Base-by-base conservation (phyloP, 2,797 vertebrate genomes). In the Lithobates sylvaticus region DNA sequence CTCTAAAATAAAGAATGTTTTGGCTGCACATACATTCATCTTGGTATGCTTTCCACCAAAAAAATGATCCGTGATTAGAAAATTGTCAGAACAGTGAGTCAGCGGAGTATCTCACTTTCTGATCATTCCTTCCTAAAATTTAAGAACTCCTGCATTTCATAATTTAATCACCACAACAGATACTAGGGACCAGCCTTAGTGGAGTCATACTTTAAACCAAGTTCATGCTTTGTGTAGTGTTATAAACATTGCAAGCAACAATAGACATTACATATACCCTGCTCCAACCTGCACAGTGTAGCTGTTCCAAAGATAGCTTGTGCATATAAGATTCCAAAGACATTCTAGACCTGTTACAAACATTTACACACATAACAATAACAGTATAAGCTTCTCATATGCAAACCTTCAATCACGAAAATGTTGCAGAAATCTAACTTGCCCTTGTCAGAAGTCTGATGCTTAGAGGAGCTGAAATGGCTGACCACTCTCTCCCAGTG, bases 391-490 rank as follows among this genome's bases (percentile, higher is more conserved):
- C 34, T 16, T 16, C 29, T 69, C 32, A 13, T 29, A 7, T 78
- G 65, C 64, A 80, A 47, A 69, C 21, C 29, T 68, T 69, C 27
- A 16, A 15, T 5, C 23, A 61, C 18, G 34, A 39, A 73, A 26
- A 21, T 16, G 69, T 42, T 39, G 54, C 3, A 81, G 50, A 61
- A 61, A 61, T 7, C 10, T 58, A 69, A 64, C 79, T 81, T 81
- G 79, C 79, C 50, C 69, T 72, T 61, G 29, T 72, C 21, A 71
- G 78, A 26, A 71, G 64, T 61, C 47, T 81, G 50, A 6, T 58
- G 15, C 44, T 54, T 54, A 5, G 21, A 42, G 47, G 50, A 58
- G n/a, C 3, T 61, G 79, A 81, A 73, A 64, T 81, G 69, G 34
- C 69, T 34, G 78, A 32, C 18, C 32, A 54, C 9, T 21, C 42